Percentiles rank a stretch among this genome's conserved stretches.
Conservation (phyloP, 2,797 vertebrate genomes). For the Mareca penelope region DNA sequence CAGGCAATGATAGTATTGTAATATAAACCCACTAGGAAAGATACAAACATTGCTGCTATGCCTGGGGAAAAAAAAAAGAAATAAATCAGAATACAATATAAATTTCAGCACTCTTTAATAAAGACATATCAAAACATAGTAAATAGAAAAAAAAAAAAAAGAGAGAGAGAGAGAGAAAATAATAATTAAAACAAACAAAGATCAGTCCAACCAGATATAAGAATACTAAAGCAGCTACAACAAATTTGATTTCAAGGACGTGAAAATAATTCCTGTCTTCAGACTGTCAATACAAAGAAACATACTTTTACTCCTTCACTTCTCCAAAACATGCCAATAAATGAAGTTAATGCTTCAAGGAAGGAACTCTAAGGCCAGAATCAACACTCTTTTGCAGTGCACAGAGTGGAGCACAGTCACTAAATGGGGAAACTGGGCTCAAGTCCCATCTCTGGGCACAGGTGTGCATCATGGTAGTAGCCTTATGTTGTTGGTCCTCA, state of each 20-base stretch:
- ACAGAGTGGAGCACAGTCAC: neutral
- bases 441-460: neutral
- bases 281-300: neutral
- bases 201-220: neutral
- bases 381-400: neutral
- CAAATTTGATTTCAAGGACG: neutral
- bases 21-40: slow-evolving; percentile 87
- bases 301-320: neutral
- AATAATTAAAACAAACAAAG: neutral
- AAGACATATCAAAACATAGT: neutral
- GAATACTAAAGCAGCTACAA: neutral
- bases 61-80: slow-evolving; percentile 71
- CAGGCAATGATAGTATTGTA: slow-evolving; percentile 94
- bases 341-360: neutral
- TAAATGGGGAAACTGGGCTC: neutral
- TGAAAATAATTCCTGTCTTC: neutral
- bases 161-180: neutral
- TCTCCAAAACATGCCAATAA: neutral
- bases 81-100: neutral
- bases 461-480: neutral
- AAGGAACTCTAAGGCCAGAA: neutral
- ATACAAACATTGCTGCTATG: slow-evolving; percentile 88
- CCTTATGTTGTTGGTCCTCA: neutral
- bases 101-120: neutral
- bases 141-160: neutral